phyloP scores from a whole-genome alignment of 2,888 invertebrate genomes.

The Aspidiotus destructor region DNA sequence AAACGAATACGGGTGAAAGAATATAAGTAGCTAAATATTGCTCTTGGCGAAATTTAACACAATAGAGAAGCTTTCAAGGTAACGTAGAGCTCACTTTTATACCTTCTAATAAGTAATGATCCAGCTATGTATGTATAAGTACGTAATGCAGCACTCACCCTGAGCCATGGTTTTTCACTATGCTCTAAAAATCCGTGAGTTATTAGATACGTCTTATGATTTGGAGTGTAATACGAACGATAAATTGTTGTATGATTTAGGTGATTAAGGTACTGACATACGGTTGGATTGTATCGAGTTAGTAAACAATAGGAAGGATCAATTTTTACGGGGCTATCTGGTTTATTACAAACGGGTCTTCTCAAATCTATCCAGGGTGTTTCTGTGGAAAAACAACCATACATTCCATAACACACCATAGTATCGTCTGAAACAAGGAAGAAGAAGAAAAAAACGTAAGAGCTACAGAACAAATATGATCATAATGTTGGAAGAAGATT shows the following conservation, averaged over 20 bases:
- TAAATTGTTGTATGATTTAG: constrained; percentile 55
- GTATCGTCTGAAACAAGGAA: constrained; percentile 27
- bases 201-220: constrained; percentile 61
- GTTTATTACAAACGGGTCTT: constrained; percentile 69
- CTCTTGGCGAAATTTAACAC: not conserved
- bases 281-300: constrained; percentile 46
- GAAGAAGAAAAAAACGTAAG: not conserved
- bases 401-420: constrained; percentile 60
- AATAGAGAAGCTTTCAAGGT: not conserved
- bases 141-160: constrained; percentile 41
- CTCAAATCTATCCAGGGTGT: constrained; percentile 67
- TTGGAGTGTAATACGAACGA: constrained; percentile 53
- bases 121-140: not conserved
- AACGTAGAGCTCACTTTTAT: not conserved
- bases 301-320: constrained; percentile 51
- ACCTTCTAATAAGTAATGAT: not conserved
- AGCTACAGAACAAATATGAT: not conserved
- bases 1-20: constrained; percentile 39
- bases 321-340: constrained; percentile 57
- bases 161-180: constrained; percentile 69
- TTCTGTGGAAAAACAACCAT: constrained; percentile 69
- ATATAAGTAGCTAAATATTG: constrained; percentile 42
- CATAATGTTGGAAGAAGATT: not conserved
- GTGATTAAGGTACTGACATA: constrained; percentile 53
- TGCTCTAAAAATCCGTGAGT: constrained; percentile 81